Evolutionary conservation across 2,797 vertebrate species (phyloP).

Genomic region (Nannoperca australis): DNA sequence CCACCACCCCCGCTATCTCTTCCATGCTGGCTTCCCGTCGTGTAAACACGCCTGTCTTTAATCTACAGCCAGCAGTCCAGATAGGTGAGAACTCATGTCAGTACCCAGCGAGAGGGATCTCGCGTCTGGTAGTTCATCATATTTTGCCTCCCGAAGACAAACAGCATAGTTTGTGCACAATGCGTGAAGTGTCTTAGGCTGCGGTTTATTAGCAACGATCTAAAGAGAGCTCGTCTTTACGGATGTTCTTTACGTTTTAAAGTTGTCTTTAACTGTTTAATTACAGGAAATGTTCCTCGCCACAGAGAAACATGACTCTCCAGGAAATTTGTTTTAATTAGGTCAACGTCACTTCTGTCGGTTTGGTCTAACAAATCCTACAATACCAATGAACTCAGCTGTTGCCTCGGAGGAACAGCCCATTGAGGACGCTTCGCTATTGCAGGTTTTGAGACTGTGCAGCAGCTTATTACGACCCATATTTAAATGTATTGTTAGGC

Average conservation of each 20-base stretch:
- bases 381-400: background rate
- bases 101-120: conserved; percentile 10
- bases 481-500: too few species aligned
- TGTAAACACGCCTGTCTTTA: conserved; percentile 43
- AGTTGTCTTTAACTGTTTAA: background rate
- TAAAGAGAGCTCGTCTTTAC: conserved; percentile 1
- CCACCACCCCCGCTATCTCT: conserved; percentile 16
- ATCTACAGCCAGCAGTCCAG: conserved; percentile 38
- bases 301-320: background rate
- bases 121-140: conserved; percentile 13
- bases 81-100: conserved; percentile 43
- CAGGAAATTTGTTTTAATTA: too few species aligned
- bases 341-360: too few species aligned
- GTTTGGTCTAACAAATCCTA: background rate
- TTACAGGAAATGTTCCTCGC: background rate
- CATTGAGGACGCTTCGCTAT: background rate
- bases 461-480: too few species aligned
- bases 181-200: background rate
- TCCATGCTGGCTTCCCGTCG: conserved; percentile 23
- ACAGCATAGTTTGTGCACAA: background rate
- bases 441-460: background rate
- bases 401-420: too few species aligned
- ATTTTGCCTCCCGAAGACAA: conserved; percentile 11
- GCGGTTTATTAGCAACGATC: conserved; percentile 17
- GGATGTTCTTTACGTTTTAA: background rate